phyloP scores from a whole-genome alignment of 2,888 invertebrate species.

The Rosalia funebris region DNA sequence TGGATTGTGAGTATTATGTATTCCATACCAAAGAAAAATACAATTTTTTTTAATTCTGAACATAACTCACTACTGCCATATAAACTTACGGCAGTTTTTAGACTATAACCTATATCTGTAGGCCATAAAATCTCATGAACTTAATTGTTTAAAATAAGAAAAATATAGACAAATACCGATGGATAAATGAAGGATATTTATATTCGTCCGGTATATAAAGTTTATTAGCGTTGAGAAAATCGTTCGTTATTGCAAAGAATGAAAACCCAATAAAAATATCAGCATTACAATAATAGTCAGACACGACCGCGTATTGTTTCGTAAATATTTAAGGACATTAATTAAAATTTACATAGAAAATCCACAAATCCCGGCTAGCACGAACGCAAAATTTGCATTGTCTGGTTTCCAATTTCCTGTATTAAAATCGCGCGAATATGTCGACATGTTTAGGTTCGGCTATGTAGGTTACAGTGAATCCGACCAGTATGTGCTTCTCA shows the following conservation, averaged over 20 bases:
- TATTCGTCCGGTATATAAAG: no score
- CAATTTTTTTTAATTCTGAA: no score
- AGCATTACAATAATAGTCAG: conserved; percentile 29
- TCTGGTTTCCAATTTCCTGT: conserved; percentile 62
- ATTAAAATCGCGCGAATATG: conserved; percentile 48
- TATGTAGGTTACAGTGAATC: conserved; percentile 33
- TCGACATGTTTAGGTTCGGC: conserved; percentile 40
- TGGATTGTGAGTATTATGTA: no score
- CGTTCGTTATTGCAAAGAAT: neutral
- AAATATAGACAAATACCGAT: no score
- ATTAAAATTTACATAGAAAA: conserved; percentile 49
- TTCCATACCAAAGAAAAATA: no score
- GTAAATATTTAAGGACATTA: conserved; percentile 46
- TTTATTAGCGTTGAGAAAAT: no score
- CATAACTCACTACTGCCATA: no score
- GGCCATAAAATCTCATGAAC: no score
- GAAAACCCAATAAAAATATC: neutral
- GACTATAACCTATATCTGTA: no score
- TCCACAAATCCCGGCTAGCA: conserved; percentile 44
- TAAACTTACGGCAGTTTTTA: no score
- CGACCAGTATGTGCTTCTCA: conserved; percentile 48
- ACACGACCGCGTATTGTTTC: conserved; percentile 34
- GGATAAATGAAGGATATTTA: no score
- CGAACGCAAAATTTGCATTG: conserved; percentile 53
- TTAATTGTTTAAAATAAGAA: no score